Evolutionary conservation across 92 coral and sea anemone species (phyloP).

Genomic region (Porites lobata): DNA sequence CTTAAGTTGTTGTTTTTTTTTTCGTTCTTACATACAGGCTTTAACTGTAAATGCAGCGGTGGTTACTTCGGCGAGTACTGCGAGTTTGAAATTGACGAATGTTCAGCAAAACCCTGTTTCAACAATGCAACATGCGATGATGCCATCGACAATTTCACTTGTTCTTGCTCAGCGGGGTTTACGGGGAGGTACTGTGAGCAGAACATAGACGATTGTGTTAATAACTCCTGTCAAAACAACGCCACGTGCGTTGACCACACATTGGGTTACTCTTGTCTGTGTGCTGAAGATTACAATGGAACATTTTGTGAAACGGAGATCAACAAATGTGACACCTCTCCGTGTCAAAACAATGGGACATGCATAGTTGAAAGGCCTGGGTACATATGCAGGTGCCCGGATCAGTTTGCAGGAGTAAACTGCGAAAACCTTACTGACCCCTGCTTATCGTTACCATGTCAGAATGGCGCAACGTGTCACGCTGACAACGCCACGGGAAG

Average conservation of each 20-base stretch:
- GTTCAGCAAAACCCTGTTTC: conserved; percentile 62
- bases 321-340: conserved; percentile 58
- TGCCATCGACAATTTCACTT: conserved; percentile 37
- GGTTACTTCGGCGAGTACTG: conserved; percentile 73
- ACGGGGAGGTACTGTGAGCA: conserved; percentile 64
- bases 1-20: too few relatives aligned
- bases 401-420: conserved; percentile 62
- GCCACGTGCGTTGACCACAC: conserved; percentile 73
- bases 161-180: conserved; percentile 66
- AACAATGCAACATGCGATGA: conserved; percentile 72
- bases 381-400: conserved; percentile 60
- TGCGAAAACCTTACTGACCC: conserved; percentile 54
- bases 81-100: conserved; percentile 52
- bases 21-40: too few relatives aligned
- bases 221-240: conserved; percentile 69
- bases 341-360: conserved; percentile 77
- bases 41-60: conserved; percentile 50
- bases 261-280: conserved; percentile 59
- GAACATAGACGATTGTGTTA: conserved; percentile 70
- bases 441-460: conserved; percentile 62
- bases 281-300: conserved; percentile 75
- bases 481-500: conserved; percentile 22
- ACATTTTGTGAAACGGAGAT: conserved; percentile 67
- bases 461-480: conserved; percentile 60
- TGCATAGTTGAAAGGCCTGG: conserved; percentile 64